These are phyloP conservation scores for Phengaris alcon DNA, from an alignment of 2,888 invertebrate species.

Conservation along the genomic window DNA sequence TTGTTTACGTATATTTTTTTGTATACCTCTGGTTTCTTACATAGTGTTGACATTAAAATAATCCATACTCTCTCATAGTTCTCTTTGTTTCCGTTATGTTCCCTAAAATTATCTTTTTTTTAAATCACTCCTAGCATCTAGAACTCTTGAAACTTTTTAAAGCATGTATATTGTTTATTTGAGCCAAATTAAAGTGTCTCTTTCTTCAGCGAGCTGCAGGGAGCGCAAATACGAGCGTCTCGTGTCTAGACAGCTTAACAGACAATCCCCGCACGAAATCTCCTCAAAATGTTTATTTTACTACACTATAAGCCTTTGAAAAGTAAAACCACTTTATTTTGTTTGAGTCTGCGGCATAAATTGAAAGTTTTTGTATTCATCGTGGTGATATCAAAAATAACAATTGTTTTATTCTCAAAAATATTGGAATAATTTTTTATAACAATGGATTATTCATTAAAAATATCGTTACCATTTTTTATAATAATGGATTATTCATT, in stretches of 20 bases:
- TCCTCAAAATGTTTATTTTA: conserved; percentile 27
- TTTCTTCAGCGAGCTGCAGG: neutral
- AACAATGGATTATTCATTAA: too few species aligned
- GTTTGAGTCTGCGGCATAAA: conserved; percentile 16
- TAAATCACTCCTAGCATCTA: neutral
- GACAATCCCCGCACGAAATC: conserved; percentile 26
- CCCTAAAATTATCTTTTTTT: neutral
- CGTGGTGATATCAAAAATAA: too few species aligned
- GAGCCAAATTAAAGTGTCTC: conserved; percentile 20
- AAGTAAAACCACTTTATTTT: conserved; percentile 26
- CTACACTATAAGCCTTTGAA: conserved; percentile 25
- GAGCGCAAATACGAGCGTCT: conserved; percentile 23
- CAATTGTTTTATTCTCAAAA: neutral
- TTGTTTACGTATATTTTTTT: too few species aligned
- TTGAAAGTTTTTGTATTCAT: conserved; percentile 12
- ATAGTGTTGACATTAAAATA: neutral
- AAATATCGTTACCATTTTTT: too few species aligned
- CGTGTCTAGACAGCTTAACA: conserved; percentile 27
- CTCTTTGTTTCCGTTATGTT: neutral
- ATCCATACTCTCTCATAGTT: neutral
- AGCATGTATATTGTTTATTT: conserved; percentile 14
- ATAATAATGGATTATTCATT: neutral
- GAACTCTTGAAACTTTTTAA: conserved; percentile 13
- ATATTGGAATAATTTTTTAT: neutral
- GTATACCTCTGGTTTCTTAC: neutral